Evolutionary conservation across 2,113 vertebrate species (phyloP).

Genomic region (Scomber colias): DNA sequence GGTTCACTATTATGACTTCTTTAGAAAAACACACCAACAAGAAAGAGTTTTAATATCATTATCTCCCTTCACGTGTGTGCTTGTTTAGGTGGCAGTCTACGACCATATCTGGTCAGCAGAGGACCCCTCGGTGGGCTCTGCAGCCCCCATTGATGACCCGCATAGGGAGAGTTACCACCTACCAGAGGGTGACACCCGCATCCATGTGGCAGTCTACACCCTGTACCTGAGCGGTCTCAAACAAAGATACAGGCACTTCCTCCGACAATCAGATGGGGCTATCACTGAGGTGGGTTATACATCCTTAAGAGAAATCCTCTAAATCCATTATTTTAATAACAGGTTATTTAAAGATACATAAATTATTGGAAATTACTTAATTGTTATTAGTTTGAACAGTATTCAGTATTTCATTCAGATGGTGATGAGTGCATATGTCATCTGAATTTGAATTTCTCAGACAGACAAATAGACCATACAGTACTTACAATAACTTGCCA

Average conservation of each 20-base stretch:
- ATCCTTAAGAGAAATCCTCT: too few relatives aligned
- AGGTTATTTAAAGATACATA: too few relatives aligned
- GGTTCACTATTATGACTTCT: too few relatives aligned
- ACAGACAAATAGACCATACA: too few relatives aligned
- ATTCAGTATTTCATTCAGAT: too few relatives aligned
- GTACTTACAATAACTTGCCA: too few relatives aligned
- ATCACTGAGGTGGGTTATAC: constrained; percentile 89
- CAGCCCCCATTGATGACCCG: constrained; percentile 72
- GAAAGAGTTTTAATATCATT: not conserved
- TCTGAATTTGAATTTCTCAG: too few relatives aligned
- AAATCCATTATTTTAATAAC: too few relatives aligned
- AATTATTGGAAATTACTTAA: too few relatives aligned
- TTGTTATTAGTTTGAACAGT: too few relatives aligned
- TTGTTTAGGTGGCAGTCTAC: constrained; percentile 92
- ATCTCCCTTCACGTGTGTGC: constrained; percentile 50
- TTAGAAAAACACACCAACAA: too few relatives aligned
- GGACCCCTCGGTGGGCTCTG: constrained; percentile 69
- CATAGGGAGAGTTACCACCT: constrained; percentile 48
- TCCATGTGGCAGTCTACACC: constrained; percentile 86
- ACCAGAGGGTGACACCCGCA: constrained; percentile 78
- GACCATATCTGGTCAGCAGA: constrained; percentile 91
- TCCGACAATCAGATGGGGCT: constrained; percentile 89
- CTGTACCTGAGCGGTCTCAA: constrained; percentile 87
- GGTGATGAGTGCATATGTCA: too few relatives aligned
- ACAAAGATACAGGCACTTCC: constrained; percentile 90